Evolutionary conservation across 2,888 invertebrate species (phyloP).

Genomic region (Rhodophaea formosa): DNA sequence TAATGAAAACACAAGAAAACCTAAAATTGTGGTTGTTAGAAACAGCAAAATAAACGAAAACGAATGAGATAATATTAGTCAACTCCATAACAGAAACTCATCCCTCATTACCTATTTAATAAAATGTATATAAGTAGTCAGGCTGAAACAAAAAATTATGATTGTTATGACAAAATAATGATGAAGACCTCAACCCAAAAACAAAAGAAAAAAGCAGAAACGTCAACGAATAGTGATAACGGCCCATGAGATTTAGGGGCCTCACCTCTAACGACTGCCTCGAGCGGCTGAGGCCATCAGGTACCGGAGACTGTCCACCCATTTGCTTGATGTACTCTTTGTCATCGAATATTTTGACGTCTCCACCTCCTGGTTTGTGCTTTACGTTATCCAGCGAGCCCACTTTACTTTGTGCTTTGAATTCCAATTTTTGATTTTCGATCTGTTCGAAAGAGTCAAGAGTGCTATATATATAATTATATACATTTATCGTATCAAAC

Average conservation of each 20-base stretch:
- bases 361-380: constrained; percentile 95
- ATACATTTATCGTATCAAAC: constrained; percentile 32
- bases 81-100: constrained; percentile 5
- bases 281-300: constrained; percentile 61
- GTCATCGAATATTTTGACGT: constrained; percentile 96
- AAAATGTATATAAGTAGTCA: constrained; percentile 76
- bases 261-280: constrained; percentile 72
- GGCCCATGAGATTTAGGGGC: constrained; percentile 41
- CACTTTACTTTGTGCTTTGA: constrained; percentile 95
- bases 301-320: constrained; percentile 67
- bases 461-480: constrained; percentile 56
- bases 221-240: constrained; percentile 36
- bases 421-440: constrained; percentile 93
- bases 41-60: constrained; percentile 32
- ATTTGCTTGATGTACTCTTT: constrained; percentile 93
- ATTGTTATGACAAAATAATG: constrained; percentile 36
- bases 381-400: constrained; percentile 95
- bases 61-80: constrained; percentile 26
- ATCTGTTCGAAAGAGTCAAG: constrained; percentile 84
- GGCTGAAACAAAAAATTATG: constrained; percentile 74
- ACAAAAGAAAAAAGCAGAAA: constrained; percentile 34
- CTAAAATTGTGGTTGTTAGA: background rate
- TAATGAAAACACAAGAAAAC: too few relatives aligned
- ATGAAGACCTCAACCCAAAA: constrained; percentile 55
- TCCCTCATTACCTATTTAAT: constrained; percentile 54